These are phyloP conservation scores for Hypomesus transpacificus DNA, from an alignment of 2,113 vertebrate species.

Conservation along the genomic window DNA sequence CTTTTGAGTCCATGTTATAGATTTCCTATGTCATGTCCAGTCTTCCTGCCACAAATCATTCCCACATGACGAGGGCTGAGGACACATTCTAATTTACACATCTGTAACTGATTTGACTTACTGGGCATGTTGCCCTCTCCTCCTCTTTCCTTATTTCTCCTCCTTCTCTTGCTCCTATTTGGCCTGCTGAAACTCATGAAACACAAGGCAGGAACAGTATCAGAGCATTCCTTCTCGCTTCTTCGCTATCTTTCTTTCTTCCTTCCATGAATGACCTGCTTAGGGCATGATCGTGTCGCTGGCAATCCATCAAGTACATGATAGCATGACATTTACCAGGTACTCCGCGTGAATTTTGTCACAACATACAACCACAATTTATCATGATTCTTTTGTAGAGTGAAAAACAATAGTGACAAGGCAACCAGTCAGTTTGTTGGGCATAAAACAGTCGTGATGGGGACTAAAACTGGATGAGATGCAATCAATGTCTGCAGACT, in stretches of 20 bases:
- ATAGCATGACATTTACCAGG: slow-evolving; percentile 11
- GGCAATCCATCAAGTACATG: background rate
- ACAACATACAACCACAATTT: too few relatives aligned
- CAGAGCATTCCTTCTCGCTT: slow-evolving; percentile 2
- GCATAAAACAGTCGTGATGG: too few relatives aligned
- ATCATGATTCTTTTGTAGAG: slow-evolving; percentile 1
- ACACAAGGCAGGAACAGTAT: slow-evolving; percentile 2
- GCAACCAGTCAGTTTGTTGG: slow-evolving; percentile 9
- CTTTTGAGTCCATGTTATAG: slow-evolving; percentile 23
- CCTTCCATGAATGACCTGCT: background rate
- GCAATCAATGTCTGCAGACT: background rate
- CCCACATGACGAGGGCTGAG: slow-evolving; percentile 45
- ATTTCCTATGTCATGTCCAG: slow-evolving; percentile 27
- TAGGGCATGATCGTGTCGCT: slow-evolving; percentile 12
- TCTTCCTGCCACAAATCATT: slow-evolving; percentile 55
- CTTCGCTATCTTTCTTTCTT: slow-evolving; percentile 1
- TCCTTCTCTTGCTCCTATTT: slow-evolving; percentile 22
- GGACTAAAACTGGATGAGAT: too few relatives aligned
- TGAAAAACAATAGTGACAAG: background rate
- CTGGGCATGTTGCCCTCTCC: slow-evolving; percentile 28
- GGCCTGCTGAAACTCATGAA: slow-evolving; percentile 24
- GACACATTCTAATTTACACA: slow-evolving; percentile 47
- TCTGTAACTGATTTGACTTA: slow-evolving; percentile 50
- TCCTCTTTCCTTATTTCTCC: background rate
- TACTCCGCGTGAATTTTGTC: slow-evolving; percentile 14